Evolutionary conservation across 2,888 invertebrate genomes (phyloP).

Genomic region (Helleia helle): DNA sequence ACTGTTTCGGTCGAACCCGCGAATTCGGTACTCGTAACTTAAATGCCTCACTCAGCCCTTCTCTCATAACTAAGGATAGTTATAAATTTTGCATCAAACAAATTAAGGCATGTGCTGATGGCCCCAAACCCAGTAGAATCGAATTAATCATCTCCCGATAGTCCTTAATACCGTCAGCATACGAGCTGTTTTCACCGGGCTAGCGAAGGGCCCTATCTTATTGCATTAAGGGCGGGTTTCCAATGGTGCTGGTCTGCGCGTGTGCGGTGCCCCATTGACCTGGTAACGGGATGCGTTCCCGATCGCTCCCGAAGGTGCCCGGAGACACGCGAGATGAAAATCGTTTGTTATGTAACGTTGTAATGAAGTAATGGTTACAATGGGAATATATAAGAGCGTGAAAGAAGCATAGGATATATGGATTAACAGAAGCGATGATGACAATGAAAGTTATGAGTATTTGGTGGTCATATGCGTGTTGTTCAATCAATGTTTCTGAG

Average conservation of each 20-base stretch:
- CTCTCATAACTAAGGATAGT: no score
- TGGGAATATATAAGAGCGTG: no score
- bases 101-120: neutral
- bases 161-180: neutral
- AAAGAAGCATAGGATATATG: no score
- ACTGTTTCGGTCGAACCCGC: no score
- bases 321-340: slow-evolving; percentile 12
- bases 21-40: no score
- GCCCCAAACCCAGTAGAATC: slow-evolving; percentile 4
- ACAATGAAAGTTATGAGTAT: no score
- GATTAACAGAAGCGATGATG: no score
- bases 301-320: slow-evolving; percentile 12
- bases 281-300: slow-evolving; percentile 26
- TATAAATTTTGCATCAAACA: no score
- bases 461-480: no score
- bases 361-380: no score
- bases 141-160: neutral
- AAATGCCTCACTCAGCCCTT: no score
- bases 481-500: no score
- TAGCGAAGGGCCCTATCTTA: neutral
- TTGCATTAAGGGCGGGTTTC: neutral
- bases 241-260: slow-evolving; percentile 19
- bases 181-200: neutral
- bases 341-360: slow-evolving; percentile 9
- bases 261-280: slow-evolving; percentile 33